Conservation (phyloP, 2,888 invertebrate species). For the Chalcis sispes region DNA sequence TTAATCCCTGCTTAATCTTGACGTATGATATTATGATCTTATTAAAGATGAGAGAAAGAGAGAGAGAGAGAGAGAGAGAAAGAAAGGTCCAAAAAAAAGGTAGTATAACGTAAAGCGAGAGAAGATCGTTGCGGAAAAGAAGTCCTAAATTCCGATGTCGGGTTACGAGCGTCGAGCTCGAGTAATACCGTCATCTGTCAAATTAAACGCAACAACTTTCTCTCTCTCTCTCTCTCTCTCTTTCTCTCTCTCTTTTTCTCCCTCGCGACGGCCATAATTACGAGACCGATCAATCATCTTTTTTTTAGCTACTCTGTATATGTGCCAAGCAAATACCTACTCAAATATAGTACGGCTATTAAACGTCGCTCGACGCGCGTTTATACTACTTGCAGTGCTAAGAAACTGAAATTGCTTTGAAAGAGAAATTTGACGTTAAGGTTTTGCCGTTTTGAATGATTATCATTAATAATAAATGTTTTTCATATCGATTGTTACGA, state of each 20-base stretch:
- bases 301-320: constrained; percentile 24
- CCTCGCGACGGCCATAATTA: constrained; percentile 44
- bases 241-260: too few species aligned
- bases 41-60: background rate
- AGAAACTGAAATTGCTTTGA: too few species aligned
- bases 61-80: background rate
- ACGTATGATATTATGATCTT: background rate
- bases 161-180: background rate
- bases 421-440: too few species aligned
- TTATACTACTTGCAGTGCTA: too few species aligned
- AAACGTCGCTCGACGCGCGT: constrained; percentile 24
- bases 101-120: background rate
- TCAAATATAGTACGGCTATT: constrained; percentile 24
- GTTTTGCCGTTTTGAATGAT: too few species aligned
- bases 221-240: too few species aligned
- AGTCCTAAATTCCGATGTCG: constrained; percentile 4
- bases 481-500: too few species aligned
- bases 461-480: too few species aligned
- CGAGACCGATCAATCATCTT: constrained; percentile 51
- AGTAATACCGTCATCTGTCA: constrained; percentile 43
- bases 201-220: constrained; percentile 49
- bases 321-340: background rate
- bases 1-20: constrained; percentile 2
- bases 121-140: too few species aligned
- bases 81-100: background rate